Evolutionary conservation across 2,888 invertebrate species (phyloP).

Genomic region (Pheosia tremula): DNA sequence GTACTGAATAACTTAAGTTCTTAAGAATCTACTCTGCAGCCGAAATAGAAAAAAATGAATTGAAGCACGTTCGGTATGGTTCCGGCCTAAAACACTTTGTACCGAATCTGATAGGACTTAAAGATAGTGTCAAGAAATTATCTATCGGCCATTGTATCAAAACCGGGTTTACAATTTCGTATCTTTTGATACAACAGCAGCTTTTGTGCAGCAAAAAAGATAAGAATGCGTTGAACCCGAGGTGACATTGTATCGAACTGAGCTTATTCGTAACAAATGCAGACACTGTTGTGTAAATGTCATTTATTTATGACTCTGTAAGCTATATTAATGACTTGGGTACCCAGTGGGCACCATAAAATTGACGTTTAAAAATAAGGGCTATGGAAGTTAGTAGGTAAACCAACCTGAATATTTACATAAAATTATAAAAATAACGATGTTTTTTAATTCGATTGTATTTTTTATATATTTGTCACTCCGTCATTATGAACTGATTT

Average conservation of each 20-base stretch:
- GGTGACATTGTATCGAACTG: background rate
- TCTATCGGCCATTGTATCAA: slow-evolving; percentile 1
- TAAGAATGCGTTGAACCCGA: background rate
- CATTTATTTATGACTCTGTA: background rate
- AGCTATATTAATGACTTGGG: no score
- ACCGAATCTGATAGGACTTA: background rate
- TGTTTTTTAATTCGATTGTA: no score
- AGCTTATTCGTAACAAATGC: background rate
- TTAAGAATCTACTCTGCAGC: no score
- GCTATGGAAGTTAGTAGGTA: no score
- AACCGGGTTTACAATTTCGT: background rate
- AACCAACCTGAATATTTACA: no score
- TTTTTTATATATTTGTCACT: no score
- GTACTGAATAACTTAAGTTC: no score
- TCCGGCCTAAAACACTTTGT: background rate
- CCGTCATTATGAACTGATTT: no score
- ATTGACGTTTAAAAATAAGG: no score
- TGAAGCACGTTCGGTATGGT: background rate
- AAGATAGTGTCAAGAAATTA: slow-evolving; percentile 1
- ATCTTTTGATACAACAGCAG: background rate
- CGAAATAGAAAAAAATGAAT: background rate
- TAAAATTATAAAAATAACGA: no score
- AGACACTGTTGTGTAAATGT: background rate
- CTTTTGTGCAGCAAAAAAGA: slow-evolving; percentile 3
- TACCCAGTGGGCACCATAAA: no score